phyloP scores from a whole-genome alignment of 2,888 invertebrate genomes.

The Leucozona laternaria region DNA sequence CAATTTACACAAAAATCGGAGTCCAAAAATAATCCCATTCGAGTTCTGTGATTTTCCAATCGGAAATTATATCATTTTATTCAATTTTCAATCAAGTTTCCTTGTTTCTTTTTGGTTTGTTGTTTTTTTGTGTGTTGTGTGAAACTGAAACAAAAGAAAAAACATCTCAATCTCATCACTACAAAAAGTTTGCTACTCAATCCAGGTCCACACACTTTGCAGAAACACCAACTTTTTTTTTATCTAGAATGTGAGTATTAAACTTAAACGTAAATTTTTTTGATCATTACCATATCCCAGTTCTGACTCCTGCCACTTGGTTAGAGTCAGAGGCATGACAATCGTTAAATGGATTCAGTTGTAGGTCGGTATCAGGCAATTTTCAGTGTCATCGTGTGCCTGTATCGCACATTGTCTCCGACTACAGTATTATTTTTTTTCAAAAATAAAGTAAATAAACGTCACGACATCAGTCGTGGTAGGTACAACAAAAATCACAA shows the following conservation, averaged over 20 bases:
- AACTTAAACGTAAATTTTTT: not conserved
- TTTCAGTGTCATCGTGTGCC: constrained; percentile 71
- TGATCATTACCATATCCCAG: not conserved
- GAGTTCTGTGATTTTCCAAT: constrained; percentile 13
- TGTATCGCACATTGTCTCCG: constrained; percentile 18
- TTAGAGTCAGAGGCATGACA: constrained; percentile 5
- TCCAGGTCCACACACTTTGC: constrained; percentile 39
- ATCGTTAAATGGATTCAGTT: constrained; percentile 43
- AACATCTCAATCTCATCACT: constrained; percentile 15
- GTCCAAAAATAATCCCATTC: not conserved
- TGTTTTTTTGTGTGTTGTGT: constrained; percentile 25
- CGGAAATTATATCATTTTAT: not conserved
- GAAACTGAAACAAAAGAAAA: constrained; percentile 11
- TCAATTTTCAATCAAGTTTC: not conserved
- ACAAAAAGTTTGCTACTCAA: not conserved
- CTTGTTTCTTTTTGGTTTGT: not conserved
- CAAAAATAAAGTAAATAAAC: constrained; percentile 57
- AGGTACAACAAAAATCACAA: not conserved
- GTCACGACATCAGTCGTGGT: constrained; percentile 43
- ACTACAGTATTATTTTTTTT: constrained; percentile 24
- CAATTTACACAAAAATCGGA: constrained; percentile 15
- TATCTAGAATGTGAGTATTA: constrained; percentile 64
- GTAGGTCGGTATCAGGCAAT: constrained; percentile 54
- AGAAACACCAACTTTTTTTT: constrained; percentile 50
- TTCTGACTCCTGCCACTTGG: not conserved